Evolutionary conservation across 2,888 invertebrate species (phyloP).

Genomic region (Ceriagrion tenellum): DNA sequence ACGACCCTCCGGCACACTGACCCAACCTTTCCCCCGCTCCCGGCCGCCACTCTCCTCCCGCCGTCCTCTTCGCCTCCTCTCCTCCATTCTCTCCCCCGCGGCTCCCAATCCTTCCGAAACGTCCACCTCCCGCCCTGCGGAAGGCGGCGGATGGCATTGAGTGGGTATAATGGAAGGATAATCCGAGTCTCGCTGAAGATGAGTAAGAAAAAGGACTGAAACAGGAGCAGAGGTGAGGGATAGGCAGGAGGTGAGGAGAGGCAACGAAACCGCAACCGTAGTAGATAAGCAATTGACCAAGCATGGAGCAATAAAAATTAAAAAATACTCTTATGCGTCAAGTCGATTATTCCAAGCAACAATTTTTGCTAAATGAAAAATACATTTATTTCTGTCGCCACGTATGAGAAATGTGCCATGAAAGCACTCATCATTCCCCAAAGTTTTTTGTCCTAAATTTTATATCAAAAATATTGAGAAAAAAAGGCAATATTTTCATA

Average conservation of each 20-base stretch:
- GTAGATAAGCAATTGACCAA: background rate
- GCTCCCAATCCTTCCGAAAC: background rate
- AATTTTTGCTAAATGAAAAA: no score
- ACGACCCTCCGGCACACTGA: constrained; percentile 61
- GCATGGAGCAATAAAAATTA: no score
- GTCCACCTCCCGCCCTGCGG: background rate
- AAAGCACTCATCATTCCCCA: no score
- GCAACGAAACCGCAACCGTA: background rate
- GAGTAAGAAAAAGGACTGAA: background rate
- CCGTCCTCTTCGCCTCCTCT: background rate
- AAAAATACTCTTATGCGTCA: no score
- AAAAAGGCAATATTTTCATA: no score
- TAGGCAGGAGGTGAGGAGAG: background rate
- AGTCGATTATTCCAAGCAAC: no score
- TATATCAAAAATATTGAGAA: no score
- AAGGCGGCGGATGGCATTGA: background rate
- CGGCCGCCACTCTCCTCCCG: background rate
- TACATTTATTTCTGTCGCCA: no score
- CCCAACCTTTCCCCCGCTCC: background rate
- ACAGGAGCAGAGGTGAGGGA: background rate
- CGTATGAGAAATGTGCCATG: no score
- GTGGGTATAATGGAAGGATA: background rate
- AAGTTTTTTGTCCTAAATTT: no score
- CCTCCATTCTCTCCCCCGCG: background rate
- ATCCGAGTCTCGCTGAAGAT: background rate